A percentile compares a stretch with the other conserved stretches of the same genome.
Evolutionary conservation across 2,113 vertebrate genomes (phyloP).

Genomic region (Apaloderma vittatum): DNA sequence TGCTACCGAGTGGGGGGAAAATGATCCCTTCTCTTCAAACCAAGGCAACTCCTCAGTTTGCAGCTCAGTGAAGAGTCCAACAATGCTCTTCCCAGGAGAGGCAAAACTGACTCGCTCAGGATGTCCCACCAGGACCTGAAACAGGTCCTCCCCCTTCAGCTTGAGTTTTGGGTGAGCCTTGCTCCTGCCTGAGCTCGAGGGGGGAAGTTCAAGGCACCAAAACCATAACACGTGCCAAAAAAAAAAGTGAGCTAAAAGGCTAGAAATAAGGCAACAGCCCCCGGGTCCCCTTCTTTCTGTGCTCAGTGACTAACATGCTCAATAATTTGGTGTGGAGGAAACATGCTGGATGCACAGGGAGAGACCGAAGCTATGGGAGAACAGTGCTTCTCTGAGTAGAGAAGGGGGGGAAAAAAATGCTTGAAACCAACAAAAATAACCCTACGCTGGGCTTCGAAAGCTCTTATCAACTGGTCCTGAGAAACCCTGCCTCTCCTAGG

Average conservation of each 20-base stretch:
- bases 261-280: neutral
- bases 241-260: neutral
- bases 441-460: neutral
- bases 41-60: neutral
- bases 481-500: neutral
- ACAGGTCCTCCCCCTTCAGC: neutral
- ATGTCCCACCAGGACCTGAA: neutral
- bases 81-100: rapidly evolving
- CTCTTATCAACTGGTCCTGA: neutral
- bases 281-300: neutral
- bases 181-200: neutral
- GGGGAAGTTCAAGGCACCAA: neutral
- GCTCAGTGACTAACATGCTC: neutral
- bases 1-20: neutral
- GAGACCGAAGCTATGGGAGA: rapidly evolving
- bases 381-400: neutral
- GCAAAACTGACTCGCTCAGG: neutral
- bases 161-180: neutral
- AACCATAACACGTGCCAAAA: rapidly evolving
- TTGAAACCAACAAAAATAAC: neutral
- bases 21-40: neutral
- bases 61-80: neutral
- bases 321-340: neutral
- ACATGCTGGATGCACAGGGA: neutral
- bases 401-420: neutral